These are phyloP conservation scores for Archips crataeganus DNA, from an alignment of 2,888 invertebrate species.

Conservation along the genomic window DNA sequence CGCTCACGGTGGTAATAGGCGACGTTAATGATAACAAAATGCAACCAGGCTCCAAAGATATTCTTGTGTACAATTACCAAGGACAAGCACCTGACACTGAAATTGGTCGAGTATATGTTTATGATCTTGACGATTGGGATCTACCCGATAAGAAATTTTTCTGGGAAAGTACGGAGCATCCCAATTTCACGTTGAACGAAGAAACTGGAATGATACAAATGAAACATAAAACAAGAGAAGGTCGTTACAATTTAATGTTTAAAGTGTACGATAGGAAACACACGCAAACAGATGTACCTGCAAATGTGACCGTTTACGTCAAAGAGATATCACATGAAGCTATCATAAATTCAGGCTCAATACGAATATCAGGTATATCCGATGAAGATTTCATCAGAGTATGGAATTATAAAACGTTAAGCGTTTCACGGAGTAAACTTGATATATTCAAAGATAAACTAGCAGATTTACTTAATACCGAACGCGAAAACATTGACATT, in stretches of 20 bases:
- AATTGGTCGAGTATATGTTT: constrained; percentile 98
- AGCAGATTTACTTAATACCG: constrained; percentile 93
- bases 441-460: constrained; percentile 96
- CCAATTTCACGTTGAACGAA: constrained; percentile 94
- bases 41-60: constrained; percentile 98
- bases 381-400: constrained; percentile 98
- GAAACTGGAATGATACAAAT: constrained; percentile 98
- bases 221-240: constrained; percentile 96
- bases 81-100: constrained; percentile 95
- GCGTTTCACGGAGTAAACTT: constrained; percentile 93
- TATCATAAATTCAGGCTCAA: constrained; percentile 97
- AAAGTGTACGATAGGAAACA: constrained; percentile 97
- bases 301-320: constrained; percentile 98
- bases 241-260: constrained; percentile 92
- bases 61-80: constrained; percentile 98
- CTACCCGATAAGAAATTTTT: constrained; percentile 98
- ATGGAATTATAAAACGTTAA: constrained; percentile 96
- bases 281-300: constrained; percentile 97
- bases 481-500: constrained; percentile 96
- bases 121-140: constrained; percentile 99
- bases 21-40: constrained; percentile 99
- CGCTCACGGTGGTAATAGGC: constrained; percentile 97
- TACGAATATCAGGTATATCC: constrained; percentile 96
- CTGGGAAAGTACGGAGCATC: constrained; percentile 95
- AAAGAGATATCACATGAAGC: constrained; percentile 98